A percentile compares a stretch with the other conserved stretches of the same genome.
Evolutionary conservation across 2,113 vertebrate species (phyloP).

Genomic region (Stomatorhinus ivindoensis): DNA sequence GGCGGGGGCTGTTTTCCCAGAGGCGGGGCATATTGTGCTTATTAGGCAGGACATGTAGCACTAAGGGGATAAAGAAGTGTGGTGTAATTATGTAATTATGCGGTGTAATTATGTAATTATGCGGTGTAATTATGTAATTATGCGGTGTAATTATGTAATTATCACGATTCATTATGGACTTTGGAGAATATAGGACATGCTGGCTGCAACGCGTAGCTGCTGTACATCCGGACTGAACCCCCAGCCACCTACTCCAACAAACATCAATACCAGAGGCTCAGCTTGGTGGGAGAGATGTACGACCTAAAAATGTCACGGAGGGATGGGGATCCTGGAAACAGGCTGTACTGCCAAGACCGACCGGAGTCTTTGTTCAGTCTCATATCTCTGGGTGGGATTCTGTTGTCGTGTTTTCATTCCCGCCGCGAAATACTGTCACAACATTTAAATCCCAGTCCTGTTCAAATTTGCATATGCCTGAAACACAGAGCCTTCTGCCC

Average conservation of each 20-base stretch:
- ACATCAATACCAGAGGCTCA: neutral
- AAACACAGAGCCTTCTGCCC: neutral
- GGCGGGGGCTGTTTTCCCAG: neutral
- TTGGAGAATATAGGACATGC: neutral
- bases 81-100: neutral
- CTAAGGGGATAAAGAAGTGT: neutral
- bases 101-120: neutral
- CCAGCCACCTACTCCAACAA: neutral
- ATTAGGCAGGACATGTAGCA: neutral
- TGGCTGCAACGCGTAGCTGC: neutral
- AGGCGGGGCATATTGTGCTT: neutral
- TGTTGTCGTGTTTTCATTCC: neutral
- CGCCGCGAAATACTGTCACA: neutral
- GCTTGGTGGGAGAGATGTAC: neutral
- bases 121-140: neutral
- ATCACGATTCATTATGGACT: neutral
- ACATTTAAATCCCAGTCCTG: neutral
- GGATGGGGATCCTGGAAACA: neutral
- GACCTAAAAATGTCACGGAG: neutral
- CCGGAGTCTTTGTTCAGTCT: neutral
- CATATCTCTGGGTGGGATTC: neutral
- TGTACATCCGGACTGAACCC: neutral
- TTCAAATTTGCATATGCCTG: neutral
- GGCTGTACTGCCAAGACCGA: neutral
- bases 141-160: neutral